These are phyloP conservation scores for Epinotia demarniana DNA, from an alignment of 2,888 invertebrate genomes.

Conservation along the genomic window DNA sequence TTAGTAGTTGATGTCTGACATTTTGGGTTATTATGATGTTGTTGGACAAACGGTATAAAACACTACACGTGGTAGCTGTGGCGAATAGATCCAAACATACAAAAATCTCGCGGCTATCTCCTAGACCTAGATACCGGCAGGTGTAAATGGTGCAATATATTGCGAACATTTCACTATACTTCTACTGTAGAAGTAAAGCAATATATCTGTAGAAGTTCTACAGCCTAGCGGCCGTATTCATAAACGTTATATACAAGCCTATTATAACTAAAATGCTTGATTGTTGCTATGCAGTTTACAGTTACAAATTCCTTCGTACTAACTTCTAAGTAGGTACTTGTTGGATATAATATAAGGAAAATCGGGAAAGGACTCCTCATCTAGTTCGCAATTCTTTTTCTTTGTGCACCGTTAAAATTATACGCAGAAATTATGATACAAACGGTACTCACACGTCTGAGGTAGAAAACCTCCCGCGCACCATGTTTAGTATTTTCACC, in stretches of 20 bases:
- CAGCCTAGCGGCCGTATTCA: no score
- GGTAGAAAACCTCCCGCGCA: conserved; percentile 79
- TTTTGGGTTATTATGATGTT: neutral
- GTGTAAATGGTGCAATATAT: neutral
- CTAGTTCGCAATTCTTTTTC: neutral
- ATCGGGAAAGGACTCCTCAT: neutral
- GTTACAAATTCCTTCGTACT: no score
- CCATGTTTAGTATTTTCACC: conserved; percentile 78
- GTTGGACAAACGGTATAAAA: neutral
- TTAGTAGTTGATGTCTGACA: neutral
- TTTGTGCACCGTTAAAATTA: neutral
- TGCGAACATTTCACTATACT: neutral
- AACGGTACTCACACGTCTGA: conserved; percentile 77
- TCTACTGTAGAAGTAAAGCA: neutral
- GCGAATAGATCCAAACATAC: neutral
- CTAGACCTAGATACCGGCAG: neutral
- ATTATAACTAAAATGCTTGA: no score
- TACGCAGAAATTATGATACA: neutral
- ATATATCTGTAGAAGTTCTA: no score
- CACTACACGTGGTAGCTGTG: neutral
- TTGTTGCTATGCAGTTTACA: no score
- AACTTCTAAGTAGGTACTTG: neutral
- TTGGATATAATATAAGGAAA: neutral
- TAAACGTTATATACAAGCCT: no score
- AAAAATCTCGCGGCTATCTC: neutral